phyloP scores from a whole-genome alignment of 2,113 vertebrate genomes.

The Craseonycteris thonglongyai region DNA sequence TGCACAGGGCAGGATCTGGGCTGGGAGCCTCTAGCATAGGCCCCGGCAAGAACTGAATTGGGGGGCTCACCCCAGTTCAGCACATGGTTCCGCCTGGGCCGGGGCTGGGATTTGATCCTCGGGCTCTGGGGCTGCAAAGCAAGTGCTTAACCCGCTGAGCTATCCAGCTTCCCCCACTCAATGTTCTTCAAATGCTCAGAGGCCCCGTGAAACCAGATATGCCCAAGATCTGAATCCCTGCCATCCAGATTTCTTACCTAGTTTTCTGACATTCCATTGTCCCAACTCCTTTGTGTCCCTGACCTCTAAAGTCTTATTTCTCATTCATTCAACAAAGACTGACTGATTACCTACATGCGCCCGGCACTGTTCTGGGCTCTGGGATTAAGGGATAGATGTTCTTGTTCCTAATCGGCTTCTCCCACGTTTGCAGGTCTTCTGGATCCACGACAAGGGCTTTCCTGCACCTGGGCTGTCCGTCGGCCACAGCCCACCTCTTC shows the following conservation, averaged over 20 bases:
- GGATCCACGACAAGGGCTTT: background rate
- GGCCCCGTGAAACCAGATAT: background rate
- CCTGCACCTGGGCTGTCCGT: background rate
- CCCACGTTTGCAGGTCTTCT: background rate
- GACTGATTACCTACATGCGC: background rate
- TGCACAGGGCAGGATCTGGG: no score
- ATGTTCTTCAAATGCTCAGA: background rate
- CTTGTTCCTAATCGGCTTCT: background rate
- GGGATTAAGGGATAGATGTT: background rate
- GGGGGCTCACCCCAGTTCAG: no score
- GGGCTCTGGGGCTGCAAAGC: no score
- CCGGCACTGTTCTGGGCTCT: background rate
- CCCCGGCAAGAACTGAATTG: no score
- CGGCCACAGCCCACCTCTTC: background rate
- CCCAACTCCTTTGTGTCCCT: background rate
- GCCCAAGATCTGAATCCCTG: background rate
- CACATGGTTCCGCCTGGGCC: no score
- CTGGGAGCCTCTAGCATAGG: no score
- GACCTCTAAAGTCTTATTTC: background rate
- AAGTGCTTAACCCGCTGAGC: no score
- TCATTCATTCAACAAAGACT: background rate
- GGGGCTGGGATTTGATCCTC: no score
- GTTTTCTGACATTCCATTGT: conserved; percentile 1
- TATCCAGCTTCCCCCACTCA: no score
- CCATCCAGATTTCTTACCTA: background rate